These are phyloP conservation scores for Drosophila anomalata DNA, from an alignment of 2,888 invertebrate species.

Conservation along the genomic window DNA sequence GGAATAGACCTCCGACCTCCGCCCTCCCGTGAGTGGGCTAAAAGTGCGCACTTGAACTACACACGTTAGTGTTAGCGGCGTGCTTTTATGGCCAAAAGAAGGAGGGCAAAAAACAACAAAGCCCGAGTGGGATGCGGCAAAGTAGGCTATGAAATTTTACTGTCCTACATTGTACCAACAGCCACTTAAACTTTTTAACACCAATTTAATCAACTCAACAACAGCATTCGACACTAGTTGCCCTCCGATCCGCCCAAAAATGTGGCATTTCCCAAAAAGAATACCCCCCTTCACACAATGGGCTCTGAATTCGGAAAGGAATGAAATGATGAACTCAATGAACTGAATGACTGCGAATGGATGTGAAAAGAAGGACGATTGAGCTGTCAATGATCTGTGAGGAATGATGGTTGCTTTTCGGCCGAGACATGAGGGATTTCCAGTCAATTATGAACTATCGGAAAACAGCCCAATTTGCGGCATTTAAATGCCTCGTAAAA, in stretches of 20 bases:
- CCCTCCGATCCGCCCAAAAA: constrained; percentile 7
- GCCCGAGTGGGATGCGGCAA: constrained; percentile 29
- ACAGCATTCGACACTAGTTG: constrained; percentile 42
- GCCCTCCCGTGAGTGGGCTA: constrained; percentile 36
- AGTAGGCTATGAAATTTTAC: constrained; percentile 72
- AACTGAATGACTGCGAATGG: constrained; percentile 28
- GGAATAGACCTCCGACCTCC: constrained; percentile 18
- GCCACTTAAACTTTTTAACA: constrained; percentile 73
- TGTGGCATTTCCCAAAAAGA: not conserved
- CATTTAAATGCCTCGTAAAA: constrained; percentile 52
- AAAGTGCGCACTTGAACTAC: constrained; percentile 74
- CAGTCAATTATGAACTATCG: constrained; percentile 35
- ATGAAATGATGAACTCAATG: constrained; percentile 27
- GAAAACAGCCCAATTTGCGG: constrained; percentile 24
- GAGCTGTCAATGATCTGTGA: constrained; percentile 44
- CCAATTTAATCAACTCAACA: constrained; percentile 71
- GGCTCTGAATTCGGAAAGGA: constrained; percentile 1
- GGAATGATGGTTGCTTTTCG: constrained; percentile 14
- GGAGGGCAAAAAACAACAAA: constrained; percentile 6
- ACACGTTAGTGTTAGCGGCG: constrained; percentile 67
- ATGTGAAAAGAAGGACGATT: constrained; percentile 32
- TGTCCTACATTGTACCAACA: constrained; percentile 70
- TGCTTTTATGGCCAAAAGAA: constrained; percentile 56
- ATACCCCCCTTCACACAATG: constrained; percentile 8
- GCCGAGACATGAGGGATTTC: constrained; percentile 30